Evolutionary conservation across 2,888 invertebrate genomes (phyloP).

Genomic region (Cerastoderma edule): DNA sequence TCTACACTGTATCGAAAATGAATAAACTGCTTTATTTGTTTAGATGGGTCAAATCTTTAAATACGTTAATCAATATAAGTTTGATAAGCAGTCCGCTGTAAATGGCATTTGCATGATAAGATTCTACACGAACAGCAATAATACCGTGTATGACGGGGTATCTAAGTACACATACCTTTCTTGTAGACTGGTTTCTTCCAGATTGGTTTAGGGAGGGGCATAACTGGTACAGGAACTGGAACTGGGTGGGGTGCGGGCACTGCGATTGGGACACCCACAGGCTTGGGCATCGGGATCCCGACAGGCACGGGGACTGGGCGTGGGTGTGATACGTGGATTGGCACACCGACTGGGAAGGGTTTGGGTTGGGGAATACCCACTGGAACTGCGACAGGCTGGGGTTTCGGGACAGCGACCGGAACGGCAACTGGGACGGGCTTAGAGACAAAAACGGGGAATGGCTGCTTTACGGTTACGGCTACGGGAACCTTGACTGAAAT

Average conservation of each 20-base stretch:
- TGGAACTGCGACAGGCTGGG: slow-evolving; percentile 7
- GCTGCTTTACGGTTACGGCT: not conserved
- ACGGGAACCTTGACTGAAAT: slow-evolving; percentile 1
- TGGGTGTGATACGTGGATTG: slow-evolving; percentile 1
- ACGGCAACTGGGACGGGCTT: too few relatives aligned
- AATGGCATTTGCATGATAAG: not conserved
- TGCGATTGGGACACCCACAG: slow-evolving; percentile 9
- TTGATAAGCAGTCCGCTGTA: not conserved
- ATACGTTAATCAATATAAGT: not conserved
- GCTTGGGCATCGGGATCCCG: too few relatives aligned
- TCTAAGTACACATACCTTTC: slow-evolving; percentile 18
- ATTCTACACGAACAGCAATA: not conserved
- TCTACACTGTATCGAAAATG: not conserved
- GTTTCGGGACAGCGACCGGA: not conserved
- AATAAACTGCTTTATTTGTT: not conserved
- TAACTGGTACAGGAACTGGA: slow-evolving; percentile 15
- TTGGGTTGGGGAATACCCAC: slow-evolving; percentile 2
- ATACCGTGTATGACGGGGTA: not conserved
- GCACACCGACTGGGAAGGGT: slow-evolving; percentile 7
- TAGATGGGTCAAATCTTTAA: not conserved
- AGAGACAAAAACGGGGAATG: too few relatives aligned
- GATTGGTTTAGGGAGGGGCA: slow-evolving; percentile 13
- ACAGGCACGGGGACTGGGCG: slow-evolving; percentile 7
- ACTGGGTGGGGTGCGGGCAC: slow-evolving; percentile 5
- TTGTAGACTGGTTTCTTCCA: slow-evolving; percentile 18